phyloP scores from a whole-genome alignment of 1,140 invertebrate species.

The Yoshiicerus persimilis region DNA sequence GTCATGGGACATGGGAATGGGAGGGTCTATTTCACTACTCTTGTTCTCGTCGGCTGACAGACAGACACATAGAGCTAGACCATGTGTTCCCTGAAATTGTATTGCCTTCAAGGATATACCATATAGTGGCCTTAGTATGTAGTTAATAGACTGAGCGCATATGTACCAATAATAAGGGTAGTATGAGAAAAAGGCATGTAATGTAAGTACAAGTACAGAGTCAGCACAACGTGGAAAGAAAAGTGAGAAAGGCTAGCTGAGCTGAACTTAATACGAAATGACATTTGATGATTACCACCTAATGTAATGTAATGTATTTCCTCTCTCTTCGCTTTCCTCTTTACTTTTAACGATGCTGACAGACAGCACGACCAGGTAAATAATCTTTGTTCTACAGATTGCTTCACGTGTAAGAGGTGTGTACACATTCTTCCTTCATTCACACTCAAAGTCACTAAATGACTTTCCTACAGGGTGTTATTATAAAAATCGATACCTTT shows the following conservation, averaged over 20 bases:
- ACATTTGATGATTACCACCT: conserved; percentile 25
- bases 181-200: not conserved
- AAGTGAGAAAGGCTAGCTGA: not conserved
- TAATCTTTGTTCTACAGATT: conserved; percentile 20
- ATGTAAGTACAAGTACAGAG: not conserved
- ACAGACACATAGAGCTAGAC: not conserved
- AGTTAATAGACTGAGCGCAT: not conserved
- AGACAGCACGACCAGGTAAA: not conserved
- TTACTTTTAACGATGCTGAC: conserved; percentile 21
- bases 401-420: not conserved
- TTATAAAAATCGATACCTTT: not conserved
- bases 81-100: not conserved
- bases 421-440: not conserved
- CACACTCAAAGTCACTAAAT: not conserved
- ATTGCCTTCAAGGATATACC: not conserved
- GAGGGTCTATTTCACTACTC: not conserved
- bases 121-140: not conserved
- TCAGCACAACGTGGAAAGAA: not conserved
- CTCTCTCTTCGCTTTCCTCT: conserved; percentile 11
- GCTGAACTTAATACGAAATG: conserved; percentile 5
- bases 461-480: not conserved
- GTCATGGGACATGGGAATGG: conserved; percentile 23
- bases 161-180: not conserved
- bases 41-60: not conserved
- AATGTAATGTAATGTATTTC: conserved; percentile 19